Conservation (phyloP, 1,140 invertebrate species). For the Tetraneura akinire region DNA sequence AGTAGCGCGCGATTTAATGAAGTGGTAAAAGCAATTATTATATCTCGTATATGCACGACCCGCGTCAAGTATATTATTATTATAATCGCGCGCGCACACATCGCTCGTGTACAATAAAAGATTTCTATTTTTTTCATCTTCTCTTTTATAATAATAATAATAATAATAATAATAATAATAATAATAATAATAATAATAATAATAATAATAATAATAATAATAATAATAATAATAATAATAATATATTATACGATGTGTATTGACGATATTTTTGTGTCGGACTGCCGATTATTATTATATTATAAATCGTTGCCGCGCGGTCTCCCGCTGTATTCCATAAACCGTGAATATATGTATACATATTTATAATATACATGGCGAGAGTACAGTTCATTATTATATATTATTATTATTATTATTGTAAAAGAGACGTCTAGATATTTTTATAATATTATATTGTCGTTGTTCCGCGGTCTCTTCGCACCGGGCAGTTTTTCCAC, state of each 20-base stretch:
- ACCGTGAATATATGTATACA: not conserved
- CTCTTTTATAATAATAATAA: no score
- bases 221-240: no score
- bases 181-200: no score
- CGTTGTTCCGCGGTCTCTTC: no score
- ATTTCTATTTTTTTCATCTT: no score
- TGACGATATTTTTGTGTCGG: constrained; percentile 2
- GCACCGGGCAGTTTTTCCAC: not conserved
- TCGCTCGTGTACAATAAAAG: no score
- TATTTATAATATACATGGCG: not conserved
- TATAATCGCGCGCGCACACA: no score
- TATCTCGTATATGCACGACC: not conserved
- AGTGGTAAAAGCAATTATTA: constrained; percentile 33
- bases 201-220: no score
- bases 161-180: no score
- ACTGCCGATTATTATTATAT: constrained; percentile 17
- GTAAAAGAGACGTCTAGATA: not conserved
- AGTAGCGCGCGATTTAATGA: constrained; percentile 21
- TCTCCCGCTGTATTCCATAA: not conserved
- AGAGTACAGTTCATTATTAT: not conserved
- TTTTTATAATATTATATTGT: no score
- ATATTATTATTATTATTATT: not conserved
- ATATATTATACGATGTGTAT: not conserved
- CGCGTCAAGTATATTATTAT: not conserved
- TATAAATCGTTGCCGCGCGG: not conserved